Percentiles rank a stretch among this genome's conserved stretches.
These are phyloP conservation scores for Podarcis raffonei DNA, from an alignment of 2,113 vertebrate genomes.

Conservation along the genomic window DNA sequence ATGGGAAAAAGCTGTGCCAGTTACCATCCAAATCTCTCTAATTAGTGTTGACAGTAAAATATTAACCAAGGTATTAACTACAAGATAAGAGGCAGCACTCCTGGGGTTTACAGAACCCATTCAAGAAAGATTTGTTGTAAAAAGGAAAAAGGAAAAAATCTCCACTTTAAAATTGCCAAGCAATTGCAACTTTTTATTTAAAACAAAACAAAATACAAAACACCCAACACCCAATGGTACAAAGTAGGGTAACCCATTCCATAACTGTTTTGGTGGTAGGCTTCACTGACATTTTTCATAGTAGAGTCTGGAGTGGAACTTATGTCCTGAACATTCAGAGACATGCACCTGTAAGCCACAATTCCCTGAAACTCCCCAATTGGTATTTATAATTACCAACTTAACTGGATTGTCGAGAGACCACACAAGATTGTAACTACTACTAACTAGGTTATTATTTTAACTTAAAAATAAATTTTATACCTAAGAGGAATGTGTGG, in stretches of 20 bases:
- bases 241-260: background rate
- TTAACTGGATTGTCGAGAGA: background rate
- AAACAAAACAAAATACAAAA: constrained; percentile 21
- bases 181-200: constrained; percentile 39
- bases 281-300: background rate
- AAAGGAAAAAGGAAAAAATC: background rate
- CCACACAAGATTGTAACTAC: background rate
- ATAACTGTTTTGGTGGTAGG: background rate
- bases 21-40: constrained; percentile 33
- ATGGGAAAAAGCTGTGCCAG: constrained; percentile 18
- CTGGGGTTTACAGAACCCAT: constrained; percentile 20
- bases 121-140: constrained; percentile 27
- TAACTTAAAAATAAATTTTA: too few relatives aligned
- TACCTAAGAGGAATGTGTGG: too few relatives aligned
- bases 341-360: background rate
- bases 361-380: background rate
- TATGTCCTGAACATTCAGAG: background rate
- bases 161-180: constrained; percentile 18
- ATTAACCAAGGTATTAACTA: constrained; percentile 12
- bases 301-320: background rate
- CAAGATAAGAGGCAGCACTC: constrained; percentile 36
- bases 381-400: background rate
- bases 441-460: too few relatives aligned
- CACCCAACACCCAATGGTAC: constrained; percentile 2
- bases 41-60: constrained; percentile 53